Evolutionary conservation across 2,797 vertebrate species (phyloP).

Genomic region (Squalus acanthias): DNA sequence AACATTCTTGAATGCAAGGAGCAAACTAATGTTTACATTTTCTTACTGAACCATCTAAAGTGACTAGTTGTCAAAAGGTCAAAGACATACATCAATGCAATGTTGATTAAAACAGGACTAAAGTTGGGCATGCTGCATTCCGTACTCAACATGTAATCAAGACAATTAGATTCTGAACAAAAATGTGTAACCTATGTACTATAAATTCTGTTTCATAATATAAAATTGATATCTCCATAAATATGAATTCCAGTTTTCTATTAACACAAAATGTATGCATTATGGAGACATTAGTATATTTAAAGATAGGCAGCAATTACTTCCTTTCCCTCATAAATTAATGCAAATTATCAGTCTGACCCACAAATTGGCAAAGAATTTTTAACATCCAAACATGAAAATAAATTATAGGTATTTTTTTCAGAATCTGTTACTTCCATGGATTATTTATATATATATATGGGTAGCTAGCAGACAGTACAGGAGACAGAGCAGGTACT

Average conservation of each 20-base stretch:
- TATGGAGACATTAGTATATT: neutral
- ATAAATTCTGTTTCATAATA: neutral
- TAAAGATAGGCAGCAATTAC: neutral
- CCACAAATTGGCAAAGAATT: neutral
- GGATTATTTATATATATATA: neutral
- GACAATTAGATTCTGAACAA: conserved; percentile 24
- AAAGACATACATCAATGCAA: conserved; percentile 39
- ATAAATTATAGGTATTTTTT: neutral
- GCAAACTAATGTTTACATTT: conserved; percentile 38
- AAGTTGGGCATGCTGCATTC: conserved; percentile 15
- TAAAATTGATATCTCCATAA: neutral
- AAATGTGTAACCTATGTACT: neutral
- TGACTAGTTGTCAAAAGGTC: conserved; percentile 37
- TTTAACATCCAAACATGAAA: neutral
- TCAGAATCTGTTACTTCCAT: conserved; percentile 6
- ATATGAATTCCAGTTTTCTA: neutral
- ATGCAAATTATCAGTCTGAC: neutral
- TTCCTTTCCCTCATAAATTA: neutral
- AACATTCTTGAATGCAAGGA: conserved; percentile 36
- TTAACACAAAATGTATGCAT: neutral
- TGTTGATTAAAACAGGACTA: conserved; percentile 37
- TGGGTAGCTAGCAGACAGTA: neutral
- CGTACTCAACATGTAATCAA: conserved; percentile 31
- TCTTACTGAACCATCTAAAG: conserved; percentile 38
- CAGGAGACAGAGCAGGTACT: neutral